These are phyloP conservation scores for Hirtodrosophila histrioides DNA, from an alignment of 2,888 invertebrate genomes.

Conservation along the genomic window DNA sequence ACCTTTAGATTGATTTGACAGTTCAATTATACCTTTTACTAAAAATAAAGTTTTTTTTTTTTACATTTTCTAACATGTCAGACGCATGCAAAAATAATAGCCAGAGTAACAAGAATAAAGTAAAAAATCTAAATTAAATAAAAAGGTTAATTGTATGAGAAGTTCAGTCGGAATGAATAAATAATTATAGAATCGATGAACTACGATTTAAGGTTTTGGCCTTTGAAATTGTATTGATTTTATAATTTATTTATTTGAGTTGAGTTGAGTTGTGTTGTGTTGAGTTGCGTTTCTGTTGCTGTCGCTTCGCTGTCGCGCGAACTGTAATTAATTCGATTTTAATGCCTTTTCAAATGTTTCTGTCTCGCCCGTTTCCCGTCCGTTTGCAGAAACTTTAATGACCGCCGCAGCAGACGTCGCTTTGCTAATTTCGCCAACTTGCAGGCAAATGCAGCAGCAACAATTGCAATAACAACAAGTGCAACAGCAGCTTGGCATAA, in stretches of 20 bases:
- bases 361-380: conserved; percentile 10
- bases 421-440: conserved; percentile 71
- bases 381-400: conserved; percentile 71
- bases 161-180: too few species aligned
- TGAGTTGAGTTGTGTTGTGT: conserved; percentile 19
- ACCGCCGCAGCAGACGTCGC: conserved; percentile 57
- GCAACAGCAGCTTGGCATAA: conserved; percentile 26
- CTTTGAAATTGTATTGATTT: conserved; percentile 64
- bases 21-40: too few species aligned
- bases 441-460: conserved; percentile 60
- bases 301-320: conserved; percentile 45
- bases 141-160: too few species aligned
- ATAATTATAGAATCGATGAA: neutral
- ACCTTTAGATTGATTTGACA: too few species aligned
- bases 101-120: too few species aligned
- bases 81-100: too few species aligned
- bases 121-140: too few species aligned
- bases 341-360: conserved; percentile 72
- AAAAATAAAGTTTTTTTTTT: too few species aligned
- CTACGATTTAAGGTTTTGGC: conserved; percentile 13
- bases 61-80: too few species aligned
- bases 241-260: conserved; percentile 74
- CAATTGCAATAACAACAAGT: conserved; percentile 15
- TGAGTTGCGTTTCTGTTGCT: conserved; percentile 20
- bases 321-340: conserved; percentile 78